Percentiles rank a stretch among this genome's conserved stretches.
Evolutionary conservation across 1,140 invertebrate species (phyloP).

Genomic region (Steinernema khuongi): DNA sequence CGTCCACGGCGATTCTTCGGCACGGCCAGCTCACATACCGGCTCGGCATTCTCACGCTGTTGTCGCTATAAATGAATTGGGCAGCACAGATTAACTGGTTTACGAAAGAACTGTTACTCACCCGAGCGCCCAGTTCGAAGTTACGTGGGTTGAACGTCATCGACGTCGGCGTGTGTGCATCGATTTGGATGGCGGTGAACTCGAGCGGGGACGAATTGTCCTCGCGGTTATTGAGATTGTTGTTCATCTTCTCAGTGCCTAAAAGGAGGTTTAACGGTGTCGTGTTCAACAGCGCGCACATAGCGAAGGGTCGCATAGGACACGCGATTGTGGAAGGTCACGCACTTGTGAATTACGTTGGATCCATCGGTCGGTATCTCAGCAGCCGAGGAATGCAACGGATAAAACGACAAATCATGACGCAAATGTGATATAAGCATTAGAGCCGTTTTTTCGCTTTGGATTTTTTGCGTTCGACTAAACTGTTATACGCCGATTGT

Average conservation of each 20-base stretch:
- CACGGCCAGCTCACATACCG: background rate
- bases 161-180: background rate
- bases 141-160: background rate
- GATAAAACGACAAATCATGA: too few relatives aligned
- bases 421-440: too few relatives aligned
- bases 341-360: too few relatives aligned
- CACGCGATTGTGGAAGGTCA: too few relatives aligned
- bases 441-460: too few relatives aligned
- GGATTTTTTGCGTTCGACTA: too few relatives aligned
- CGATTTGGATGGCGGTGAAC: background rate
- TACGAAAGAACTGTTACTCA: background rate
- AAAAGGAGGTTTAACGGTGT: too few relatives aligned
- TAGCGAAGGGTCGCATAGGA: too few relatives aligned
- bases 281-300: too few relatives aligned
- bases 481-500: too few relatives aligned
- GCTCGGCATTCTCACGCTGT: background rate
- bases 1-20: background rate
- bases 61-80: background rate
- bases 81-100: background rate
- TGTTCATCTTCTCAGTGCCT: conserved; percentile 15
- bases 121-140: background rate
- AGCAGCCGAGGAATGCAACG: too few relatives aligned
- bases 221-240: background rate
- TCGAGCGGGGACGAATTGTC: background rate
- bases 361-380: too few relatives aligned